Evolutionary conservation across 2,888 invertebrate species (phyloP), one percentile per base, ranked within the genome.

Genomic region (Camponotus fellah): DNA sequence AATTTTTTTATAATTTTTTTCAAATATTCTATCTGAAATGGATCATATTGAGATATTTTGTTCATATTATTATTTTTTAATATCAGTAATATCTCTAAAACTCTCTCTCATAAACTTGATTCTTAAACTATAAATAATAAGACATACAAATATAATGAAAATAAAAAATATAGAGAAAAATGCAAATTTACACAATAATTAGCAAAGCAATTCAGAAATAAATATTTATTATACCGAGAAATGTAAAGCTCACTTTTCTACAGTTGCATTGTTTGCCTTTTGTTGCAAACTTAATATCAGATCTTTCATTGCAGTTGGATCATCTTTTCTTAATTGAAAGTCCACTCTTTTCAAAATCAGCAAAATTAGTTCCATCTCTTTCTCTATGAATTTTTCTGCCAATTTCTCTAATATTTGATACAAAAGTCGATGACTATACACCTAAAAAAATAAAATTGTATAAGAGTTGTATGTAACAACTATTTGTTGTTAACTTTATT

Each of bases 31-130:
- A 97, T 96, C 91, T 98, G 97, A 14, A 96, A 95, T 0, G 98
- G 97, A 94, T 99, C 99, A 94, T 98, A 99, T 93, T 98, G 97
- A 0, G 99, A 98, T 84, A 99, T 97, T 95, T 99, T 99, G 32
- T 96, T 96, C 93, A 99, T 96, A 92, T 99, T 99, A 94, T 99
- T 99, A 95, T 99, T 99, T 93, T 98, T 98, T 1, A 99, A 98
- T 0, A 99, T 99, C 94, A 98, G 95, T 10, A 99, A 94, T 6
- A 98, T 96, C 91, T 99, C 99, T 71, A 99, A 95, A n/a, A n/a
- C n/a, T n/a, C n/a, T n/a, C n/a, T n/a, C n/a, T n/a, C 96, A 99
- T 97, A 93, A 98, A 99, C 92, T 97, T 97, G 40, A 99, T 96
- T 75, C 99, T 96, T 0, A 97, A 96, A 89, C 97, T 97, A 94